A percentile compares a stretch with the other conserved stretches of the same genome.
Conservation (phyloP, 2,797 vertebrate species). For the Amniataba percoides region DNA sequence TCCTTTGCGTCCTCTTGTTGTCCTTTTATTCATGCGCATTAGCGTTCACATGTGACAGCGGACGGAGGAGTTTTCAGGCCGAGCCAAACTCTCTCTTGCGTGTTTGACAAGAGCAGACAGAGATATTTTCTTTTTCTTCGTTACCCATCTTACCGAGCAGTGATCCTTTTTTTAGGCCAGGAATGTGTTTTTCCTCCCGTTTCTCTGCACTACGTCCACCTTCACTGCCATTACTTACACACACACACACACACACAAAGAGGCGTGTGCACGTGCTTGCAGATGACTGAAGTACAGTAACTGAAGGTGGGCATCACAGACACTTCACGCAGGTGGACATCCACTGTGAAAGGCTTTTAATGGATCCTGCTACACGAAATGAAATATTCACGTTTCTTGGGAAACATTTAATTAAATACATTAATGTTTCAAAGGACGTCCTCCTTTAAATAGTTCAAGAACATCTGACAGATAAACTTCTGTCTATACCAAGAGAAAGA, state of each 20-base stretch:
- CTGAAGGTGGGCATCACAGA: slow-evolving; percentile 11
- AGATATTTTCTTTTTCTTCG: slow-evolving; percentile 6
- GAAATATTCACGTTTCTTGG: slow-evolving; percentile 73
- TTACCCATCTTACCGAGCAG: neutral
- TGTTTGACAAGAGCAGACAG: slow-evolving; percentile 43
- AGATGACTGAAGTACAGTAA: slow-evolving; percentile 15
- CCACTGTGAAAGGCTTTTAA: slow-evolving; percentile 61
- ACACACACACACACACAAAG: neutral
- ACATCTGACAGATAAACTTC: slow-evolving; percentile 69
- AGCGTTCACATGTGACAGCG: slow-evolving; percentile 10
- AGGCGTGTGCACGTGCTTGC: neutral
- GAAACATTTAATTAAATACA: slow-evolving; percentile 75
- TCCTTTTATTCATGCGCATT: neutral
- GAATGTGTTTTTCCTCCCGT: neutral
- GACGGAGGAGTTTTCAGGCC: slow-evolving; percentile 15
- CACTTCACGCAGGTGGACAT: slow-evolving; percentile 41
- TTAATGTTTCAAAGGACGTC: slow-evolving; percentile 73
- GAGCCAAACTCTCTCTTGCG: slow-evolving; percentile 36
- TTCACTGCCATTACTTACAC: neutral
- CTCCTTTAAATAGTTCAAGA: slow-evolving; percentile 69
- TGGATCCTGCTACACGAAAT: slow-evolving; percentile 61
- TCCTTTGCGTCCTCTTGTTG: slow-evolving; percentile 16
- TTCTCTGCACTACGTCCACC: neutral
- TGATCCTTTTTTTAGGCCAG: slow-evolving; percentile 30
- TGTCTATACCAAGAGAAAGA: slow-evolving; percentile 35